Evolutionary conservation across 1,140 invertebrate species (phyloP).

Genomic region (Orchestia grillus): DNA sequence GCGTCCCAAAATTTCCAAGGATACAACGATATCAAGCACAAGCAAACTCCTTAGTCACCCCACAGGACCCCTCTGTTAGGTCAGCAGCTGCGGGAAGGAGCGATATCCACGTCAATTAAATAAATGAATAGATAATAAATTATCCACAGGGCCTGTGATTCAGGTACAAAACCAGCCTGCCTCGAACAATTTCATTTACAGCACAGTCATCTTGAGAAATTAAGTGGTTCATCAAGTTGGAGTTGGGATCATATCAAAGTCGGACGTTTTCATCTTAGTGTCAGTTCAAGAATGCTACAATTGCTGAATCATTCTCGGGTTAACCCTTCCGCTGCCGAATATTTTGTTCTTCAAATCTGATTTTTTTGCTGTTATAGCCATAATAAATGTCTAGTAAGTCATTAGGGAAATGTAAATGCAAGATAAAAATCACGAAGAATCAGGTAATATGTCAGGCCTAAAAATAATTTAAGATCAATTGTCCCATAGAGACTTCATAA

Average conservation of each 20-base stretch:
- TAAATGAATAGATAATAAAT: too few species aligned
- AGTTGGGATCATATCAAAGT: not conserved
- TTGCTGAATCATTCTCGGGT: too few species aligned
- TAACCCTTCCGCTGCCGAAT: too few species aligned
- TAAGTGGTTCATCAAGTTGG: not conserved
- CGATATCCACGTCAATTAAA: not conserved
- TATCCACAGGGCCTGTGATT: not conserved
- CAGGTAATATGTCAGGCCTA: too few species aligned
- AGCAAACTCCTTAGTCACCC: conserved; percentile 19
- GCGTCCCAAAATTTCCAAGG: conserved; percentile 49
- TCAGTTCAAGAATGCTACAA: not conserved
- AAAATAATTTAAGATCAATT: too few species aligned
- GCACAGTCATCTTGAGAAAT: not conserved
- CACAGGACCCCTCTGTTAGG: not conserved
- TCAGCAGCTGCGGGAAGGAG: not conserved
- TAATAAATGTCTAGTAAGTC: too few species aligned
- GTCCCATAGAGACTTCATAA: too few species aligned
- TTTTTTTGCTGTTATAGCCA: too few species aligned
- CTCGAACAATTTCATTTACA: not conserved
- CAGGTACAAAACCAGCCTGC: not conserved
- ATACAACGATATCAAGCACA: not conserved
- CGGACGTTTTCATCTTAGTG: not conserved
- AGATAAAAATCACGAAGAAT: too few species aligned
- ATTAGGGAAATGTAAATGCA: too few species aligned
- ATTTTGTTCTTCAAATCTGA: too few species aligned